phyloP scores from a whole-genome alignment of 53 echinoderm and acorn worm genomes.

The Zoroaster sp. region DNA sequence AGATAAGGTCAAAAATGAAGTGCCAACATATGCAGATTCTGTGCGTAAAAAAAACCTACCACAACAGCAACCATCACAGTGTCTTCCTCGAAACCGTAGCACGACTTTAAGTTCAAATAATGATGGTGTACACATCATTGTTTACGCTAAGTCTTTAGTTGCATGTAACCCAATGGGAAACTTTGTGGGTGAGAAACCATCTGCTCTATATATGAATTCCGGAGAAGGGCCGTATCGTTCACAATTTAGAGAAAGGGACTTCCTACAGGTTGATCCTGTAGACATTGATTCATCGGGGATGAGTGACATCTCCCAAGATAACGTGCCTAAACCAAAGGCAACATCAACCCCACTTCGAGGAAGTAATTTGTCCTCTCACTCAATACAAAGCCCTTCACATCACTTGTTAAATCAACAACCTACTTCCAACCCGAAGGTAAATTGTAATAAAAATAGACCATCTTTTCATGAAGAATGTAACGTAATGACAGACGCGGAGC shows the following conservation, averaged over 20 bases:
- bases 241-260: background rate
- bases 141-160: background rate
- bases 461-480: no score
- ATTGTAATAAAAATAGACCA: no score
- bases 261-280: background rate
- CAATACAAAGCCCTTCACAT: no score
- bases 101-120: background rate
- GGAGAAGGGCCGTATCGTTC: background rate
- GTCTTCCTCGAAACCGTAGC: background rate
- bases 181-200: background rate
- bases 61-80: background rate
- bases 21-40: background rate
- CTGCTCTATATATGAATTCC: background rate
- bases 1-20: background rate
- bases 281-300: background rate
- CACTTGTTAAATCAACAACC: no score
- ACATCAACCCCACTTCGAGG: background rate
- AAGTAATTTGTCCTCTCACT: background rate
- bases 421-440: no score
- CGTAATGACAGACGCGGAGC: no score
- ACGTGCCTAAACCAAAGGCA: background rate
- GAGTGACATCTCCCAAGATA: background rate
- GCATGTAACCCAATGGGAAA: background rate
- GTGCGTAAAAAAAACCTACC: background rate
- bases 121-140: background rate